These are phyloP conservation scores for Bombyx mori DNA, from an alignment of 1,140 invertebrate genomes.

Conservation along the genomic window DNA sequence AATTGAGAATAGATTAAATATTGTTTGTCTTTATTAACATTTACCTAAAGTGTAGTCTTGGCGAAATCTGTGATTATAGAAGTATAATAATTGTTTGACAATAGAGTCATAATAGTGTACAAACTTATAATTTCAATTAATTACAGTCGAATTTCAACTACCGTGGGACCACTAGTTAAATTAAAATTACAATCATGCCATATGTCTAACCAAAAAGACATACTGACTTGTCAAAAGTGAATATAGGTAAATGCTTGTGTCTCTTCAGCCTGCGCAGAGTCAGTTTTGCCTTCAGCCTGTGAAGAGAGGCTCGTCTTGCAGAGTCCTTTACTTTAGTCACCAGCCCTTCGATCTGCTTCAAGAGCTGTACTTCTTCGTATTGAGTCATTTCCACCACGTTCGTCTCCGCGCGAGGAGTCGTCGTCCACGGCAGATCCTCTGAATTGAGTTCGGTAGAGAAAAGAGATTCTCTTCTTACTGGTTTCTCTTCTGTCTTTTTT, in stretches of 20 bases:
- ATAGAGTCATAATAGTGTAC: no score
- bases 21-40: no score
- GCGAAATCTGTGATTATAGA: no score
- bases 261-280: conserved; percentile 45
- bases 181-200: no score
- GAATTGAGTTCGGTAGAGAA: conserved; percentile 46
- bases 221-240: conserved; percentile 57
- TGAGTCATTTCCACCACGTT: conserved; percentile 39
- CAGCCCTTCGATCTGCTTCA: conserved; percentile 45
- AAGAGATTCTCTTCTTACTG: conserved; percentile 29
- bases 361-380: conserved; percentile 54
- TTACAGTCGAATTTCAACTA: no score
- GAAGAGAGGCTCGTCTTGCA: conserved; percentile 32
- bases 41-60: no score
- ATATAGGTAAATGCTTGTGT: conserved; percentile 52
- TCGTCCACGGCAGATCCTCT: conserved; percentile 39
- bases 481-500: conserved; percentile 35
- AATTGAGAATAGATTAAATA: no score
- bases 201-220: not conserved
- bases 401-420: conserved; percentile 11
- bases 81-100: no score
- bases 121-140: no score
- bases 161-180: no score
- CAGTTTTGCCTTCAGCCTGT: conserved; percentile 40
- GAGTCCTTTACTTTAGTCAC: conserved; percentile 34